phyloP scores from a whole-genome alignment of 2,888 invertebrate genomes.

The Atethmia centrago region DNA sequence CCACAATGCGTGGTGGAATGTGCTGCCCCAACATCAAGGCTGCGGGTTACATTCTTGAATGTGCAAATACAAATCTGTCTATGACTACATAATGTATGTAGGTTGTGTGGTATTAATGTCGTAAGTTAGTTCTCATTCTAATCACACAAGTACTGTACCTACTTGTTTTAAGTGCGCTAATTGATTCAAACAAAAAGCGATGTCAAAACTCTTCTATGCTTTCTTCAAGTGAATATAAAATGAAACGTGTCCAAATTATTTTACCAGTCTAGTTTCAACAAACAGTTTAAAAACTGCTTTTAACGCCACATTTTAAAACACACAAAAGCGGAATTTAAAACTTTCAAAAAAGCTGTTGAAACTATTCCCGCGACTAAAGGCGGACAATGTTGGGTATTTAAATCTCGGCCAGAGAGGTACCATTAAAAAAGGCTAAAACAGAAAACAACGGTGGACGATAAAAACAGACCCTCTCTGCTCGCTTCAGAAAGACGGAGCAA shows the following conservation, averaged over 20 bases:
- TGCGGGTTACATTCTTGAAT: constrained; percentile 20
- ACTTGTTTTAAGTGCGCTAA: background rate
- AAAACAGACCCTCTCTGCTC: constrained; percentile 74
- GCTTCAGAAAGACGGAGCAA: constrained; percentile 34
- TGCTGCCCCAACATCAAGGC: constrained; percentile 8
- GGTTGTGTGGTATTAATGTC: background rate
- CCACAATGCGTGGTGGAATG: constrained; percentile 32
- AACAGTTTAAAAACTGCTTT: constrained; percentile 15
- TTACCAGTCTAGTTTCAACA: background rate
- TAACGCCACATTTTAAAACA: constrained; percentile 19
- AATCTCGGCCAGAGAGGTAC: constrained; percentile 69
- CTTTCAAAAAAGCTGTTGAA: constrained; percentile 50
- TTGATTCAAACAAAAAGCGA: background rate
- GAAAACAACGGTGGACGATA: constrained; percentile 79
- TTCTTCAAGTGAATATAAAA: background rate
- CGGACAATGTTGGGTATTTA: constrained; percentile 65
- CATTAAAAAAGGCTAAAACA: constrained; percentile 86
- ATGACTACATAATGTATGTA: background rate
- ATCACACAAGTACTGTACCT: background rate
- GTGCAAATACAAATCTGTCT: constrained; percentile 7
- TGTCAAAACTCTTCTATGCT: background rate
- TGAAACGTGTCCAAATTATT: constrained; percentile 15
- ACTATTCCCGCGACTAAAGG: constrained; percentile 57
- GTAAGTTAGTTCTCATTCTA: background rate
- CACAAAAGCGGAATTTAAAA: constrained; percentile 47